phyloP scores from a whole-genome alignment of 2,113 vertebrate genomes.

The Orycteropus afer region DNA sequence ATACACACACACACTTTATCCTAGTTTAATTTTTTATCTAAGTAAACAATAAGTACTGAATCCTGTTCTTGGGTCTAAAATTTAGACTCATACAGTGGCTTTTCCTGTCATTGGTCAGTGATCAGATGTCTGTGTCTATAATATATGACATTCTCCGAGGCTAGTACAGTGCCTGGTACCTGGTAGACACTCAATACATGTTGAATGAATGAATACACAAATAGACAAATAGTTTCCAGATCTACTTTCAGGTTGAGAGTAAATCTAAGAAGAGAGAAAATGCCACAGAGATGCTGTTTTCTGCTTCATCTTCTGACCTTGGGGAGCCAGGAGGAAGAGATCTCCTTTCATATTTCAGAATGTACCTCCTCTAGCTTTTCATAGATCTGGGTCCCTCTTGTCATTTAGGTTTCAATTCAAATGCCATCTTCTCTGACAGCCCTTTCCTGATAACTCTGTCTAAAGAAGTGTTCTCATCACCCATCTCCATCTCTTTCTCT shows the following conservation, averaged over 20 bases:
- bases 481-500: not conserved
- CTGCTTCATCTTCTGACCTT: not conserved
- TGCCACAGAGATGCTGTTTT: not conserved
- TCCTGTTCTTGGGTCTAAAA: not conserved
- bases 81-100: not conserved
- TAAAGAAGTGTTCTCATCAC: not conserved
- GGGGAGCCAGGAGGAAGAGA: not conserved
- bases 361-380: not conserved
- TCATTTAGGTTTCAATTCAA: not conserved
- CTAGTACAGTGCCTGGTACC: not conserved
- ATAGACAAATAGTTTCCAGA: not conserved
- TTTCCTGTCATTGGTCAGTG: not conserved
- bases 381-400: not conserved
- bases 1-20: not conserved
- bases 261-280: not conserved
- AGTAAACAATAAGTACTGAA: not conserved
- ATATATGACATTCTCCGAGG: not conserved
- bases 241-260: not conserved
- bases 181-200: not conserved
- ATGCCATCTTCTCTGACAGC: not conserved
- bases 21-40: not conserved
- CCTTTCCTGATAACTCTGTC: not conserved
- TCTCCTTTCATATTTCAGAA: fast-evolving
- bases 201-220: not conserved
- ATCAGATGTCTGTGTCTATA: not conserved